phyloP scores from a whole-genome alignment of 2,888 invertebrate genomes.

The Camptogramma bilineatum region DNA sequence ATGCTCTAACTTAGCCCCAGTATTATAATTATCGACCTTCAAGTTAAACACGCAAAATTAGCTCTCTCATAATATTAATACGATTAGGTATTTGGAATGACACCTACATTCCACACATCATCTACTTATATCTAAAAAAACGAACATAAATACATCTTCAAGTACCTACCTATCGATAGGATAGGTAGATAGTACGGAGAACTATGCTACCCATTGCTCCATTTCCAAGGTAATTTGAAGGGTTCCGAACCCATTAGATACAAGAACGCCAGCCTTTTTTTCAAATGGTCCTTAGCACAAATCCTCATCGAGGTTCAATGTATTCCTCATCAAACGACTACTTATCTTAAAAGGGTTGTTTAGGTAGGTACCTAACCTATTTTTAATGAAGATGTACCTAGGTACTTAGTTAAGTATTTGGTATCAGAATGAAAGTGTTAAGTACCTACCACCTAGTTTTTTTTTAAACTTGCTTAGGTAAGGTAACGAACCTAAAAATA shows the following conservation, averaged over 20 bases:
- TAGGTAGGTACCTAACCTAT: background rate
- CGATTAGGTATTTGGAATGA: no score
- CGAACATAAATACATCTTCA: background rate
- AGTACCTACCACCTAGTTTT: no score
- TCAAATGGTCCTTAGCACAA: background rate
- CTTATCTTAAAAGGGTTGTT: background rate
- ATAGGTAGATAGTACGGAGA: background rate
- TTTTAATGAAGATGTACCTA: background rate
- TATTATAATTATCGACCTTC: no score
- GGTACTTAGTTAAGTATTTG: background rate
- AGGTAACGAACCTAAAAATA: no score
- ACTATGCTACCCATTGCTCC: background rate
- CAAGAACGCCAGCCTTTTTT: background rate
- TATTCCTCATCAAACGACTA: slow-evolving; percentile 3
- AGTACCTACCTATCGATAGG: no score
- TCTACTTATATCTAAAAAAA: no score
- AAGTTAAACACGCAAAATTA: no score
- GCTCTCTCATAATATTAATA: no score
- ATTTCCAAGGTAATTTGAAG: background rate
- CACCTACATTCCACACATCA: no score
- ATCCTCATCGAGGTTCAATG: background rate
- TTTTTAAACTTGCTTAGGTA: no score
- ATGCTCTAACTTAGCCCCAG: no score
- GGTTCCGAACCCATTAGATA: background rate
- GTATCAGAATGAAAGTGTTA: no score